Evolutionary conservation across 2,888 invertebrate genomes (phyloP), one percentile per base, ranked within the genome.

Genomic region (Polydrusus tereticollis): DNA sequence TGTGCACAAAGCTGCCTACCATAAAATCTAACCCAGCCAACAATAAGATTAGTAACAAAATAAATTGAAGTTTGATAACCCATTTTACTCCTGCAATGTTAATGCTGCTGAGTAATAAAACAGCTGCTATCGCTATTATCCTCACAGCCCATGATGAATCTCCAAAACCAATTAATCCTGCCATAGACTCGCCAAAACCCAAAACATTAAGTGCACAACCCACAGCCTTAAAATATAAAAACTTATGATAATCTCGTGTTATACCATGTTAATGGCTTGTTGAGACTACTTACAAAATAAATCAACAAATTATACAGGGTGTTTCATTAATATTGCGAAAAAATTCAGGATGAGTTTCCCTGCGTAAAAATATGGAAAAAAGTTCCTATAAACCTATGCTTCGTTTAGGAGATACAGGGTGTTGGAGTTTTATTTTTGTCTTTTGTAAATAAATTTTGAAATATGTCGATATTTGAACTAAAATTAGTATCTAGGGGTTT

Each of bases 21-120:
- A 95, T 91, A 85, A 99, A 97, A 86, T 98, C 98, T 77, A 96
- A 87, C 10, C 96, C 96, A 70, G 98, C 97, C 73, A 97, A 85
- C 63, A 97, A 88, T 69, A 99, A 89, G 66, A 97, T 90, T 77
- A 97, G 87, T 21, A 98, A 88, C 50, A 99, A 88, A 33, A 94
- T 87, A 86, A 98, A 96, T 84, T 99, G 98, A 65, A 98, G 87
- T 82, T 98, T 96, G 69, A 99, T 94, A 23, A 99, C 98, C 97
- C 98, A 98, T 85, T 98, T 98, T 0, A 99, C 98, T 43, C 98
- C 98, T 23, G 98, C 97, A 45, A 98, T 89, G 87, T 99, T 98
- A 78, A 98, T 97, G 74, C 93, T 91, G 66, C 96, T 93, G 16
- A 98, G 88, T 38, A 97, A 86, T 52, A 97, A 86, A 1, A 98